Base-by-base conservation (phyloP, 2,888 invertebrate genomes). In the Euplagia quadripunctaria region DNA sequence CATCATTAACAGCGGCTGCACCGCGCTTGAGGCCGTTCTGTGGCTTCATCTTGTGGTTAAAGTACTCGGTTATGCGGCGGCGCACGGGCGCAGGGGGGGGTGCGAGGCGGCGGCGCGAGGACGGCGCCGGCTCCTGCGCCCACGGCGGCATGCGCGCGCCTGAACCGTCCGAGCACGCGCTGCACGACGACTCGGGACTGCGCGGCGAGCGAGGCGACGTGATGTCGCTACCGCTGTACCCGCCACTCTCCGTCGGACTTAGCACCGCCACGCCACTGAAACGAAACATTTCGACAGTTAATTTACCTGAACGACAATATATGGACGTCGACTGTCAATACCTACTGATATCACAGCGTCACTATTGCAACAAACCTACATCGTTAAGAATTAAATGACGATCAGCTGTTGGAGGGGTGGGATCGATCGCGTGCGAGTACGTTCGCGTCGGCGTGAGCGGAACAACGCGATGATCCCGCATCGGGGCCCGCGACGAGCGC, bases 181-280 rank as follows among this genome's bases (percentile, higher is more conserved):
- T 93, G 91, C 95, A 92, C 88, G 92, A 91, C 82, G 97, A 96
- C 88, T 96, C 96, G 83, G 97, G 97, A 93, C 97, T 98, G 94
- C 97, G 98, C 85, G 98, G 98, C 76, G 98, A 98, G 81, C 98
- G 97, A 73, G 98, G 98, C 93, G 98, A 98, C 86, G 98, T 98
- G 93, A 98, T 98, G 95, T 98, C 98, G 94, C 98, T 98, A 86
- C 97, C 95, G 87, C 96, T 96, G 96, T 91, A 96, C 87, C 97
- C 97, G 87, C 97, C 96, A 81, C 97, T 97, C 86, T 98, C 98
- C 78, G 97, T 97, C 89, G 97, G 97, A 95, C 98, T 97, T 91
- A 97, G 94, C 90, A 97, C 97, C 90, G 98, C 98, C 89, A 98
- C 98, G 85, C 98, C 98, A 96, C 98, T 98, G 97, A 51, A 97